Percentiles rank a stretch among this genome's conserved stretches.
phyloP scores from a whole-genome alignment of 30 jellyfish, hydroid and myxozoan species.

The Aurelia sp. region DNA sequence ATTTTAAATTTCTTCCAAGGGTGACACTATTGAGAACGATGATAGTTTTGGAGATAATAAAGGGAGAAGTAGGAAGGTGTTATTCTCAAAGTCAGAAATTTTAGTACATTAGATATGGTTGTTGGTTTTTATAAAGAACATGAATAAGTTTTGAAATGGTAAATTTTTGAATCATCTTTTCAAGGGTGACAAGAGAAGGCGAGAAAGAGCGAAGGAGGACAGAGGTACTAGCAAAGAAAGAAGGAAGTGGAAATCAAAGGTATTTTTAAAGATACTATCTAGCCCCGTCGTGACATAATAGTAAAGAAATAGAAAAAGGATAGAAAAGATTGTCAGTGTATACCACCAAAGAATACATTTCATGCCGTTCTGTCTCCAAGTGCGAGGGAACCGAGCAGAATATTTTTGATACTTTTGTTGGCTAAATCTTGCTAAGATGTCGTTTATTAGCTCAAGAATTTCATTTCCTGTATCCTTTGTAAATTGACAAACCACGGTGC shows the following conservation, averaged over 20 bases:
- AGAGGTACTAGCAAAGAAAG: not conserved
- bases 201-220: conserved; percentile 4
- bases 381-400: too few species aligned
- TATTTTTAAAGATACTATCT: not conserved
- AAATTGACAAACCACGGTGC: too few species aligned
- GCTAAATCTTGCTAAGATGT: too few species aligned
- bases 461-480: too few species aligned
- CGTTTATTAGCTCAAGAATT: too few species aligned
- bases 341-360: not conserved
- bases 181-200: not conserved
- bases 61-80: not conserved
- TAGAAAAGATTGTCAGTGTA: not conserved
- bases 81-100: too few species aligned
- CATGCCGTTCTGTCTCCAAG: not conserved
- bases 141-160: not conserved
- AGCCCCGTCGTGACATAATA: not conserved
- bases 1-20: too few species aligned
- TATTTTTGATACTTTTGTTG: too few species aligned
- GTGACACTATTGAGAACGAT: not conserved
- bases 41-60: too few species aligned
- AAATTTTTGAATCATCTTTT: not conserved
- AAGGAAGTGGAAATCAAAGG: not conserved
- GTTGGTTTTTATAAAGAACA: not conserved
- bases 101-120: not conserved
- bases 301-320: too few species aligned